Percentiles rank a stretch among this genome's conserved stretches.
These are phyloP conservation scores for Muscicapa comitata DNA, from an alignment of 2,797 vertebrate species.

Conservation along the genomic window DNA sequence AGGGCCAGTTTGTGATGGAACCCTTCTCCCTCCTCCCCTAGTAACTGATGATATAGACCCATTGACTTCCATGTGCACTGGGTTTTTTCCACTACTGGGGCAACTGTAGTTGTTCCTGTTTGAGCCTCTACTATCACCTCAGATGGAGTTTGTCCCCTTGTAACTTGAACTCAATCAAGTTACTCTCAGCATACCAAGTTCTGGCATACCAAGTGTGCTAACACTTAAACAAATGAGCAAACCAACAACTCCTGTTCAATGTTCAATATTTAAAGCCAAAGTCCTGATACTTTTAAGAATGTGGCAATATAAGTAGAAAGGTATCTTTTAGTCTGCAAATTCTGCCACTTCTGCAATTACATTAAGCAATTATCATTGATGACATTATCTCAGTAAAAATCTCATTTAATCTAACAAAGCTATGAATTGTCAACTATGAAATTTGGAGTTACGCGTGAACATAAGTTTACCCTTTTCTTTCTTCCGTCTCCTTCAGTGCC, in stretches of 20 bases:
- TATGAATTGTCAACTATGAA: neutral
- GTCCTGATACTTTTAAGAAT: neutral
- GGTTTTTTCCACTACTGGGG: neutral
- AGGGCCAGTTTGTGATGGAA: neutral
- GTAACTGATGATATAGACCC: neutral
- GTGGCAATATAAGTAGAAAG: neutral
- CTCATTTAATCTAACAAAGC: neutral
- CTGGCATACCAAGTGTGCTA: neutral
- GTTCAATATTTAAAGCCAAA: neutral
- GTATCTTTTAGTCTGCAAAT: neutral
- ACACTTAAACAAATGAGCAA: neutral
- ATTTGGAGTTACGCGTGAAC: neutral
- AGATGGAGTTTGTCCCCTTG: neutral
- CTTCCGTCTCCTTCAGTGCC: neutral
- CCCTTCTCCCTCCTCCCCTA: neutral
- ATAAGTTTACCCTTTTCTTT: neutral
- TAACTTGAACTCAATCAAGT: neutral
- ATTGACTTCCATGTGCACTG: neutral
- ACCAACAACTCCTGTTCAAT: neutral
- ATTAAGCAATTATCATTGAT: neutral
- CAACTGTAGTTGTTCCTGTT: neutral
- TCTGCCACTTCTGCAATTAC: neutral
- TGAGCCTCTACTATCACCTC: neutral
- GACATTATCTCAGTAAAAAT: neutral
- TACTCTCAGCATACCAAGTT: neutral